Evolutionary conservation across 1,140 invertebrate genomes (phyloP).

Genomic region (Atta texana): DNA sequence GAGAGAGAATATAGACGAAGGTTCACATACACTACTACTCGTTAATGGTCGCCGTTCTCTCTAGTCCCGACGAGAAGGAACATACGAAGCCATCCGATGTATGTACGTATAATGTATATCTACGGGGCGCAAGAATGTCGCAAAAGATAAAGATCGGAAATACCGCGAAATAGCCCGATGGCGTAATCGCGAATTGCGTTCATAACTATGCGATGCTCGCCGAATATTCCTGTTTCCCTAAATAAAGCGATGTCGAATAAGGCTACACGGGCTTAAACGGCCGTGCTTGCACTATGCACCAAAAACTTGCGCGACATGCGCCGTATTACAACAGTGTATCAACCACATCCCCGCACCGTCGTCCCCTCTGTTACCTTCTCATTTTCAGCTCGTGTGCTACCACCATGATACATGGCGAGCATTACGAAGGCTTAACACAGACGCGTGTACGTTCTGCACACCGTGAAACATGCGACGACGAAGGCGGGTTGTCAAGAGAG

Average conservation of each 20-base stretch:
- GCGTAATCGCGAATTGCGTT: not conserved
- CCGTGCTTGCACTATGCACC: conserved; percentile 29
- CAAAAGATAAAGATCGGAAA: conserved; percentile 19
- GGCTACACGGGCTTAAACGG: conserved; percentile 24
- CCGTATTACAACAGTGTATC: conserved; percentile 61
- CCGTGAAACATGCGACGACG: conserved; percentile 42
- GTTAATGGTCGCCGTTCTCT: conserved; percentile 58
- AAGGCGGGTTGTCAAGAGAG: conserved; percentile 12
- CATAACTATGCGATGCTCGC: conserved; percentile 25
- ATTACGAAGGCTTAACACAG: conserved; percentile 68
- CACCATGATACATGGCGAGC: conserved; percentile 66
- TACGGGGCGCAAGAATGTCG: conserved; percentile 9
- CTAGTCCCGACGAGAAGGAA: not conserved
- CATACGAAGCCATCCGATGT: not conserved
- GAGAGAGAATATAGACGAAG: conserved; percentile 42
- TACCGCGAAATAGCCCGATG: not conserved
- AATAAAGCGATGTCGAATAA: conserved; percentile 46
- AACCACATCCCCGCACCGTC: conserved; percentile 23
- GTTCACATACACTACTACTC: conserved; percentile 41
- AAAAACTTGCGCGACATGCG: conserved; percentile 62
- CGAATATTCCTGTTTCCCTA: conserved; percentile 17
- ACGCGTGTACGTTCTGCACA: conserved; percentile 58
- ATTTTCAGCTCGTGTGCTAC: conserved; percentile 31
- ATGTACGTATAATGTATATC: not conserved
- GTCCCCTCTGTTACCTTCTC: not conserved